These are phyloP conservation scores for Drosophila tsacasi DNA, from an alignment of 1,140 invertebrate species.

Conservation along the genomic window DNA sequence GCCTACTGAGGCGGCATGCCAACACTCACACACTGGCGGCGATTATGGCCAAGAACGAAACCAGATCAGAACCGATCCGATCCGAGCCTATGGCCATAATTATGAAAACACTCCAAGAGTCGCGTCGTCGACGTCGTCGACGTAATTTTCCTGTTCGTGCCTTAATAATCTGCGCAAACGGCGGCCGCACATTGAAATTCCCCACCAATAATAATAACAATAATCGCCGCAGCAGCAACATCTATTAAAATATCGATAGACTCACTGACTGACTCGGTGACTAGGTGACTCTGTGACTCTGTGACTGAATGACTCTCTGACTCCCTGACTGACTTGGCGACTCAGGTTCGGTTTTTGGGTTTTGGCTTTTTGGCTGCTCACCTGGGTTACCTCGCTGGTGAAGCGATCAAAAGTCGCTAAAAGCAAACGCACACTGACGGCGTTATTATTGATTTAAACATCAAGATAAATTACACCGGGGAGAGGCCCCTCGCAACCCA, in stretches of 20 bases:
- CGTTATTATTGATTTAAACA: constrained; percentile 85
- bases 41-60: constrained; percentile 63
- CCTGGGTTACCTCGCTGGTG: constrained; percentile 36
- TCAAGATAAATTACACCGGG: constrained; percentile 83
- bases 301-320: constrained; percentile 19
- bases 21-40: constrained; percentile 34
- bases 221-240: constrained; percentile 59
- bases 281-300: constrained; percentile 23
- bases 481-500: constrained; percentile 23
- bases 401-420: constrained; percentile 66
- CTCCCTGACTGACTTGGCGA: constrained; percentile 35
- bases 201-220: constrained; percentile 62
- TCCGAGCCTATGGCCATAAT: constrained; percentile 73
- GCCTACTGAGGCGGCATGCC: constrained; percentile 55
- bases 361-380: constrained; percentile 11
- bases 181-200: constrained; percentile 74
- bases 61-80: constrained; percentile 63
- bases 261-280: constrained; percentile 37
- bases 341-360: constrained; percentile 17
- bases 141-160: constrained; percentile 65
- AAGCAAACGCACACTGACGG: constrained; percentile 76
- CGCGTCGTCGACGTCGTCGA: constrained; percentile 56
- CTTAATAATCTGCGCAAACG: constrained; percentile 75
- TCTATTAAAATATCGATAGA: constrained; percentile 61
- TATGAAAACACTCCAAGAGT: constrained; percentile 63